Evolutionary conservation across 2,888 invertebrate genomes (phyloP).

Genomic region (Agrotis puta): DNA sequence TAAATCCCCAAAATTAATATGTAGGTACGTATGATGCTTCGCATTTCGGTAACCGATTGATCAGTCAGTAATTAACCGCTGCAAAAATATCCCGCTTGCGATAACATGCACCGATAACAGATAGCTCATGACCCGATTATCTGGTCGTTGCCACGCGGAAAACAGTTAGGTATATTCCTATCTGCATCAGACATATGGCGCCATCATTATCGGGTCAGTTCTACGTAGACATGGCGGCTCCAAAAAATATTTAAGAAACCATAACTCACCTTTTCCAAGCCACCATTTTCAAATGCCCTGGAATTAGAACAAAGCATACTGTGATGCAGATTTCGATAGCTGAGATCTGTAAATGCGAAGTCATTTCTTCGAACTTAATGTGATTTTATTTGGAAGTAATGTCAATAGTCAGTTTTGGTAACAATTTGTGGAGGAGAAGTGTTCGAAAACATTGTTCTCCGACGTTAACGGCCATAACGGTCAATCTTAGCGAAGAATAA

Average conservation of each 20-base stretch:
- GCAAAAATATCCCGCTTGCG: conserved; percentile 37
- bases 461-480: neutral
- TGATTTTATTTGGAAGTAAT: neutral
- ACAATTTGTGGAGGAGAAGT: neutral
- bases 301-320: neutral
- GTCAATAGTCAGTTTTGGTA: conserved; percentile 1
- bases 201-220: neutral
- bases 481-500: neutral
- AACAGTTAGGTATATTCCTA: neutral
- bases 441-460: neutral
- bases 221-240: conserved; percentile 11
- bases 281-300: neutral
- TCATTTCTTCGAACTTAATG: neutral
- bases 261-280: neutral
- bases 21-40: conserved; percentile 9
- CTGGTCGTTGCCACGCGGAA: conserved; percentile 50
- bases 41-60: conserved; percentile 21
- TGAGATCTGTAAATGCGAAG: no score
- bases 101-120: conserved; percentile 41
- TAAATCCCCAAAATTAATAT: neutral
- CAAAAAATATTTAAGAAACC: neutral
- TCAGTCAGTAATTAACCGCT: conserved; percentile 29
- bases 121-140: conserved; percentile 17
- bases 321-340: neutral
- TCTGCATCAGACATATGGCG: neutral